Conservation (phyloP, 2,113 vertebrate genomes). For the Mastomys coucha region DNA sequence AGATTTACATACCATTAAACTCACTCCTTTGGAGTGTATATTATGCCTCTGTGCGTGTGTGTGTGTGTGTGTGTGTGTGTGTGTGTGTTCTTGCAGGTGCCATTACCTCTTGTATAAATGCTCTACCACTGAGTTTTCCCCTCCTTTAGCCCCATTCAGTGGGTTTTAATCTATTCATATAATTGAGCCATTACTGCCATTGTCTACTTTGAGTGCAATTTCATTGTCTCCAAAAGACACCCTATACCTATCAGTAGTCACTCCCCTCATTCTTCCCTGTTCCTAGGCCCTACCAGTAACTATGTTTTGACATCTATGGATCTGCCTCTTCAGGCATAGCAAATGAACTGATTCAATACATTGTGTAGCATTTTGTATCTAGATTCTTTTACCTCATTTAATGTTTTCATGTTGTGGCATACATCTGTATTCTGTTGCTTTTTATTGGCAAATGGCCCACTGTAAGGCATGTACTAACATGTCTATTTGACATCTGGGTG, state of each 20-base stretch:
- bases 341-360: neutral
- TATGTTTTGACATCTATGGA: neutral
- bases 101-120: neutral
- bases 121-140: neutral
- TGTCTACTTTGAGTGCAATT: conserved; percentile 37
- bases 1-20: conserved; percentile 6
- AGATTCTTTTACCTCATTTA: neutral
- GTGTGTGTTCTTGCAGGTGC: neutral
- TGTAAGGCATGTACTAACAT: neutral
- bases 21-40: neutral
- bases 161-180: neutral
- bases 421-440: neutral
- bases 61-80: neutral
- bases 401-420: neutral
- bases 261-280: too few relatives aligned
- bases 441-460: neutral
- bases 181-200: neutral
- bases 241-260: neutral
- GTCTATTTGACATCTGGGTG: neutral
- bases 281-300: neutral
- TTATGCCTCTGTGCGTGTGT: too few relatives aligned
- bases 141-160: neutral
- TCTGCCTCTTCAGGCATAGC: neutral
- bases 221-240: neutral
- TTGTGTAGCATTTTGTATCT: neutral